Evolutionary conservation across 2,797 vertebrate genomes (phyloP).

Genomic region (Rousettus madagascariensis): DNA sequence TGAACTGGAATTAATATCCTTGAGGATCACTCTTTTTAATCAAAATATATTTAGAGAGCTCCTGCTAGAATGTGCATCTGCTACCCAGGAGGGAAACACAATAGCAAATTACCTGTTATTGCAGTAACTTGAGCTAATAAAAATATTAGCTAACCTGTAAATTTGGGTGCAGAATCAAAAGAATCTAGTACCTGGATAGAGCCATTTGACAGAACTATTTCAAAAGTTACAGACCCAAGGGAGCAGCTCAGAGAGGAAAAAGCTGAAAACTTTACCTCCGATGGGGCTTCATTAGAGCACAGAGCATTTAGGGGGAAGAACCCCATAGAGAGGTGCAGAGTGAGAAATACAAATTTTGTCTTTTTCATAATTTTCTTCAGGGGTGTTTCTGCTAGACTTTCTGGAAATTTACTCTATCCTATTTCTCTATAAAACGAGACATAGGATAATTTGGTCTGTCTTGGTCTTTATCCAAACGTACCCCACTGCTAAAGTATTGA

Average conservation of each 20-base stretch:
- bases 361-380: slow-evolving; percentile 14
- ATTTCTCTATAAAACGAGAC: not conserved
- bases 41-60: slow-evolving; percentile 54
- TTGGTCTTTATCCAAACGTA: not conserved
- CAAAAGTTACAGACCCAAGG: not conserved
- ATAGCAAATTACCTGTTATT: slow-evolving; percentile 4
- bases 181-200: not conserved
- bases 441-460: not conserved
- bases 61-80: slow-evolving; percentile 21
- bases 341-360: not conserved
- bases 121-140: not conserved
- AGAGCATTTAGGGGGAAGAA: not conserved
- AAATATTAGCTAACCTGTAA: slow-evolving; percentile 14
- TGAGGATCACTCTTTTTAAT: slow-evolving; percentile 32
- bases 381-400: not conserved
- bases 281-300: not conserved
- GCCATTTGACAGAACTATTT: not conserved
- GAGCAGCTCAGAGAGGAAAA: not conserved
- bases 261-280: not conserved
- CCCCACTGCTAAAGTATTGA: not conserved
- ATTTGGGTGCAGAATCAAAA: not conserved
- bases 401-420: not conserved
- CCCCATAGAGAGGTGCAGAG: accelerated
- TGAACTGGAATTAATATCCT: slow-evolving; percentile 28
- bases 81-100: not conserved